Percentiles rank a stretch among this genome's conserved stretches.
These are phyloP conservation scores for Lophura swinhoii DNA, from an alignment of 2,797 vertebrate genomes.

Conservation along the genomic window DNA sequence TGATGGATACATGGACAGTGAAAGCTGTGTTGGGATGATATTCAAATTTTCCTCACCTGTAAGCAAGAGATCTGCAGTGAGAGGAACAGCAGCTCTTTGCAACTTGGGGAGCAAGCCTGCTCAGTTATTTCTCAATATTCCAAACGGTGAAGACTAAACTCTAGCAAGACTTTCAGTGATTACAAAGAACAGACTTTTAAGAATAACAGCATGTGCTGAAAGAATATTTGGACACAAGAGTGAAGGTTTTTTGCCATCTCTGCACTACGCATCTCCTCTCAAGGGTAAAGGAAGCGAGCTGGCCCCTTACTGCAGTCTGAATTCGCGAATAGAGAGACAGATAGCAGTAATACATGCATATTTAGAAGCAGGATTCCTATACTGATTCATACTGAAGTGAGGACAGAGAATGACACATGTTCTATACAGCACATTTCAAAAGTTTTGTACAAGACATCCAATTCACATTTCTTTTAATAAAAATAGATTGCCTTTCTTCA, in stretches of 20 bases:
- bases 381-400: slow-evolving; percentile 6
- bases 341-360: background rate
- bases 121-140: background rate
- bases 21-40: background rate
- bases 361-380: background rate
- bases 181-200: background rate
- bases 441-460: slow-evolving; percentile 20
- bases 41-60: background rate
- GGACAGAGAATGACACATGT: background rate
- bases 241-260: background rate
- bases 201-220: slow-evolving; percentile 22
- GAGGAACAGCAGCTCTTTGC: background rate
- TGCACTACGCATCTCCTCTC: background rate
- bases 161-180: background rate
- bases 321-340: background rate
- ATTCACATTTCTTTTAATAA: slow-evolving; percentile 40
- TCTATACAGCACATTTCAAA: background rate
- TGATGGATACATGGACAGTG: background rate
- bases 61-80: background rate
- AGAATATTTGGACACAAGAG: background rate
- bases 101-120: background rate
- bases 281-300: background rate
- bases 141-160: background rate
- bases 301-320: background rate
- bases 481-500: slow-evolving; percentile 36